phyloP scores from a whole-genome alignment of 2,888 invertebrate species.

The Idaea biselata region DNA sequence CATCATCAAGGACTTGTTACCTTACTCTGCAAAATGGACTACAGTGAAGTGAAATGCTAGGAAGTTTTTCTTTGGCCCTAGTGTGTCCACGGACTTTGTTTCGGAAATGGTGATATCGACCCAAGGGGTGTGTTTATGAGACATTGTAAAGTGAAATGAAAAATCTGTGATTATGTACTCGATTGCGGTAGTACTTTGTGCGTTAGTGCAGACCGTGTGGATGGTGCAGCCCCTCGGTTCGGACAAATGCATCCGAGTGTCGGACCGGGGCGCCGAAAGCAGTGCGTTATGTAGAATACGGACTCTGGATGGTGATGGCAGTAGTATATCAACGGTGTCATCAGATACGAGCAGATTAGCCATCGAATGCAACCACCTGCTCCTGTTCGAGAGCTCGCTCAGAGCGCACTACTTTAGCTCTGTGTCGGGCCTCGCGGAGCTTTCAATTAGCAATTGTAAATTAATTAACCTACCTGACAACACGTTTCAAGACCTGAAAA shows the following conservation, averaged over 20 bases:
- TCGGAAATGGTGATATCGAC: constrained; percentile 81
- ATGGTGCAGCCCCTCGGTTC: constrained; percentile 77
- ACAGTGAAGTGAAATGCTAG: constrained; percentile 74
- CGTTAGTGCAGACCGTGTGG: constrained; percentile 78
- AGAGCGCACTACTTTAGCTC: constrained; percentile 86
- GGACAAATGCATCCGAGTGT: constrained; percentile 71
- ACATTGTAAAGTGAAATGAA: constrained; percentile 76
- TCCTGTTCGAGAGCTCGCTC: constrained; percentile 89
- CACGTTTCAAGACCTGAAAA: constrained; percentile 89
- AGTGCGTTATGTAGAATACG: constrained; percentile 85
- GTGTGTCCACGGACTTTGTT: constrained; percentile 76
- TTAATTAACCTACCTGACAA: constrained; percentile 87
- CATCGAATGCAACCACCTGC: constrained; percentile 88
- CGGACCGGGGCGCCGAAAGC: constrained; percentile 70
- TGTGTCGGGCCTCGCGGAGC: constrained; percentile 86
- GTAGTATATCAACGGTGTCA: constrained; percentile 81
- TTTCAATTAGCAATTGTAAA: constrained; percentile 90
- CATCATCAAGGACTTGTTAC: constrained; percentile 41
- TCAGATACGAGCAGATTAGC: constrained; percentile 87
- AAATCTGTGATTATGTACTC: constrained; percentile 78
- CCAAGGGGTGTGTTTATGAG: constrained; percentile 79
- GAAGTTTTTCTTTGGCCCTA: constrained; percentile 69
- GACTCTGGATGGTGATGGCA: constrained; percentile 85
- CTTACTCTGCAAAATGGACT: constrained; percentile 46
- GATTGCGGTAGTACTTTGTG: constrained; percentile 71